These are phyloP conservation scores for Cyrtodaria siliqua DNA, from an alignment of 2,888 invertebrate genomes.

Conservation along the genomic window DNA sequence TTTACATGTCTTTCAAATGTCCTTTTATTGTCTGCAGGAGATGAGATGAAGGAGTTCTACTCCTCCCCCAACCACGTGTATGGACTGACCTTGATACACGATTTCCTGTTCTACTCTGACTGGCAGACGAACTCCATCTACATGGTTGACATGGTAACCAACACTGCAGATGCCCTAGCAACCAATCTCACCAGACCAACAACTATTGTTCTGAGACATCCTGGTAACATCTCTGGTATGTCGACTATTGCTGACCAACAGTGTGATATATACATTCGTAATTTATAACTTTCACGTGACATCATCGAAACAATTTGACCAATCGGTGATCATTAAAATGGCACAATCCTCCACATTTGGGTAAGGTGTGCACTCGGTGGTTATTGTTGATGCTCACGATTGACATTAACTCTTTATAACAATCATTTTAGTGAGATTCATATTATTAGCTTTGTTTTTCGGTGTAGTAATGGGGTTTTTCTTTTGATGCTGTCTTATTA, in stretches of 20 bases:
- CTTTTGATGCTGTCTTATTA: no score
- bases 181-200: constrained; percentile 73
- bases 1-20: not conserved
- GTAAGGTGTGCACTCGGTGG: no score
- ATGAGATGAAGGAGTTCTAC: constrained; percentile 7
- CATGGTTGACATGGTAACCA: constrained; percentile 74
- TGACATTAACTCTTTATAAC: no score
- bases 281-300: no score
- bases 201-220: constrained; percentile 71
- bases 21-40: constrained; percentile 13
- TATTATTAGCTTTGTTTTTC: no score
- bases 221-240: constrained; percentile 65
- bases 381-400: no score
- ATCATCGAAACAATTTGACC: no score
- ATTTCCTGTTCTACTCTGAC: constrained; percentile 74
- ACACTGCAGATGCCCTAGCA: constrained; percentile 64
- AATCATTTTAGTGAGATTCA: no score
- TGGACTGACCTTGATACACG: constrained; percentile 69
- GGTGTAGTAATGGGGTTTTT: no score
- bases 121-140: constrained; percentile 69
- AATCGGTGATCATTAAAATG: no score
- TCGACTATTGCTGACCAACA: not conserved
- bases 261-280: no score
- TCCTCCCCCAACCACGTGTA: constrained; percentile 58
- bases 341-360: no score